Evolutionary conservation across 2,113 vertebrate species (phyloP).

Genomic region (Stictonetta naevosa): DNA sequence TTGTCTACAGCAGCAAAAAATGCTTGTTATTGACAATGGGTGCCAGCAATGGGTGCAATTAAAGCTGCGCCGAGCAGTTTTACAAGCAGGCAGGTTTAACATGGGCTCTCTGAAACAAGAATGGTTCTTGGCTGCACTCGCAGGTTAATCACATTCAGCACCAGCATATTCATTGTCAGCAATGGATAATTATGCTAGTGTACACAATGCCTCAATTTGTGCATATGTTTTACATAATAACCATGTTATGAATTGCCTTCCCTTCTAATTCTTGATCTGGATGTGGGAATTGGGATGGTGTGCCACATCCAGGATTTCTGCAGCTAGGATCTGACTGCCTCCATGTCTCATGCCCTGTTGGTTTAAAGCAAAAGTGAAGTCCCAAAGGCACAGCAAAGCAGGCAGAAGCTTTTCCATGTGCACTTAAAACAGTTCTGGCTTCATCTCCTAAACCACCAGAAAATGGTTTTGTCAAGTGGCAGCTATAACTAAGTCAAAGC

Average conservation of each 20-base stretch:
- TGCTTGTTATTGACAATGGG: background rate
- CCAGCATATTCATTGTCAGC: slow-evolving; percentile 3
- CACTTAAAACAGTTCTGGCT: background rate
- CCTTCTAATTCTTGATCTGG: background rate
- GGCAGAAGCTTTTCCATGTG: background rate
- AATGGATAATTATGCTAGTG: background rate
- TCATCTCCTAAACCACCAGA: background rate
- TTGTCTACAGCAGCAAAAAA: slow-evolving; percentile 11
- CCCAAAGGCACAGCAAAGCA: background rate
- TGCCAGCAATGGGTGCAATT: slow-evolving; percentile 21
- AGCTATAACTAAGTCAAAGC: background rate
- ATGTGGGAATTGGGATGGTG: rapidly evolving
- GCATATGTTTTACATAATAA: slow-evolving; percentile 24
- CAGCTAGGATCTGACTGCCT: background rate
- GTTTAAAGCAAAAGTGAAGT: background rate
- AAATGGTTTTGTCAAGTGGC: background rate
- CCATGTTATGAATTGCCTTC: background rate
- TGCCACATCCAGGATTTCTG: background rate
- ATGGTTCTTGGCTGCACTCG: slow-evolving; percentile 19
- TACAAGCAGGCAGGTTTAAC: slow-evolving; percentile 22
- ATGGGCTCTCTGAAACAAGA: slow-evolving; percentile 3
- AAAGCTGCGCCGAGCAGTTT: background rate
- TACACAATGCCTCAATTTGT: slow-evolving; percentile 1
- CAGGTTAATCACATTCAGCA: slow-evolving; percentile 48
- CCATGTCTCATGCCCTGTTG: background rate